phyloP scores from a whole-genome alignment of 1,140 invertebrate genomes.

The Cydia fagiglandana region DNA sequence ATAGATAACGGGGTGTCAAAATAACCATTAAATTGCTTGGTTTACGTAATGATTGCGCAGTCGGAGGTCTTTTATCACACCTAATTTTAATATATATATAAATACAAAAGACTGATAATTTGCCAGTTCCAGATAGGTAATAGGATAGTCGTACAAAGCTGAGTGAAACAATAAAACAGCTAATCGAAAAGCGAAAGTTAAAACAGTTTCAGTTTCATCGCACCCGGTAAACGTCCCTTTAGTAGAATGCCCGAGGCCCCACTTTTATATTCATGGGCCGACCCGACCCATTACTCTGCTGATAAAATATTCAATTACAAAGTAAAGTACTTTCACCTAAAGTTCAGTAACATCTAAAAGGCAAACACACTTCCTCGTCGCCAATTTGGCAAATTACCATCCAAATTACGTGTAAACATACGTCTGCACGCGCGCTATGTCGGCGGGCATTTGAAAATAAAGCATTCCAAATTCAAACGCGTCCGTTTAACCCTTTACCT shows the following conservation, averaged over 20 bases:
- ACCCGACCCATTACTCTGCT: constrained; percentile 38
- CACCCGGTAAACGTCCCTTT: constrained; percentile 24
- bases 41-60: not conserved
- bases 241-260: constrained; percentile 33
- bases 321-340: constrained; percentile 49
- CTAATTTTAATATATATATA: not conserved
- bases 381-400: constrained; percentile 52
- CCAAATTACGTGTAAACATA: constrained; percentile 56
- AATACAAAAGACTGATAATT: not conserved
- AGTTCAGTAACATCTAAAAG: constrained; percentile 51
- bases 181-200: constrained; percentile 35
- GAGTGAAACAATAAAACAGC: not conserved
- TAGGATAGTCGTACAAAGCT: not conserved
- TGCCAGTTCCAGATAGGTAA: not conserved
- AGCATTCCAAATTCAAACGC: constrained; percentile 59
- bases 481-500: no score
- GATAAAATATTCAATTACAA: constrained; percentile 63
- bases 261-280: constrained; percentile 53
- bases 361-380: constrained; percentile 41
- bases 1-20: not conserved
- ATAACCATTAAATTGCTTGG: constrained; percentile 3
- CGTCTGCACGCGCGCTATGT: constrained; percentile 46
- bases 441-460: constrained; percentile 44
- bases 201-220: constrained; percentile 34
- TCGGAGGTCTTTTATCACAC: not conserved